phyloP scores from a whole-genome alignment of 2,113 vertebrate genomes.

The Lycocorax pyrrhopterus region DNA sequence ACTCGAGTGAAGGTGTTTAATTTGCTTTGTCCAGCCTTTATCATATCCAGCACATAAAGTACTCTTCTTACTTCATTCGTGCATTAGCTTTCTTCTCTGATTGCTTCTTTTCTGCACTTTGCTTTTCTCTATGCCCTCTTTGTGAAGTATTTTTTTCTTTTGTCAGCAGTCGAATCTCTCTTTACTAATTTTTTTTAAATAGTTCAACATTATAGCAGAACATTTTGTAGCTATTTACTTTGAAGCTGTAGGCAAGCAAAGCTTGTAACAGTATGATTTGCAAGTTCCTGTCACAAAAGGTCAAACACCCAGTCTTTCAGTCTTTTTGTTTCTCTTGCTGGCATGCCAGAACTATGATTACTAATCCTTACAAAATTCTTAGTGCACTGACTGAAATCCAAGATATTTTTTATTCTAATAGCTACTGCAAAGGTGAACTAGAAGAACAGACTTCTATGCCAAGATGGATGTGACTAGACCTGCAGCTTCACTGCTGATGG shows the following conservation, averaged over 20 bases:
- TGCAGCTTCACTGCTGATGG: not conserved
- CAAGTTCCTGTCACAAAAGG: not conserved
- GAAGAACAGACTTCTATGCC: not conserved
- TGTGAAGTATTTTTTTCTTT: not conserved
- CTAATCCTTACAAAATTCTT: not conserved
- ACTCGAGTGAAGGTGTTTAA: not conserved
- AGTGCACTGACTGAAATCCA: not conserved
- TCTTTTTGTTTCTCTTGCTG: not conserved
- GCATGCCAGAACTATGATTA: not conserved
- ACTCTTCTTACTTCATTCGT: not conserved
- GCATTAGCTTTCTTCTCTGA: not conserved
- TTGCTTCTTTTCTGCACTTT: not conserved
- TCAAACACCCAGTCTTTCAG: not conserved
- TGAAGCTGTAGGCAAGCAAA: not conserved
- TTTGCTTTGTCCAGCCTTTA: slow-evolving; percentile 44
- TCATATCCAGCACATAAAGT: not conserved
- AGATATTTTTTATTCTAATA: not conserved
- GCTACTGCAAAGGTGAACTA: not conserved
- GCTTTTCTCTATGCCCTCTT: not conserved
- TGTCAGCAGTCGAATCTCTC: not conserved
- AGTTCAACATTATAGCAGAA: not conserved
- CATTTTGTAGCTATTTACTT: not conserved
- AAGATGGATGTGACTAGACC: not conserved
- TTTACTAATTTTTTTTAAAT: not conserved
- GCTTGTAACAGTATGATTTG: not conserved